Evolutionary conservation across 2,888 invertebrate genomes (phyloP), one percentile per base, ranked within the genome.

Genomic region (Torymus auratus): DNA sequence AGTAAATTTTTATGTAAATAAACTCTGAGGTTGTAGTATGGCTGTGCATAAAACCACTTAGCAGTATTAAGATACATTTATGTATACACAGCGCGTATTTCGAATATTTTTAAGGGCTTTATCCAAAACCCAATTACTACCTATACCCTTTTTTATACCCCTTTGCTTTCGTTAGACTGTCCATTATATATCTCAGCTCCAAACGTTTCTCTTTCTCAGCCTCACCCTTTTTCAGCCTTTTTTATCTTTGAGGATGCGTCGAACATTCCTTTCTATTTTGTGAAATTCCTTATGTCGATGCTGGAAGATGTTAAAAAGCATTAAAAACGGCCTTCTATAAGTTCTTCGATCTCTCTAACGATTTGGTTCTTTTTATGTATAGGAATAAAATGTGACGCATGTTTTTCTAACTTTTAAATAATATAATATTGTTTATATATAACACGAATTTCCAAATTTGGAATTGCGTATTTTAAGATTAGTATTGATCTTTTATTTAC

Each of bases 61-160:
- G 7, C 28, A 28, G 28, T 28, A 28, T 28, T 28, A 86, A 87
- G 87, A 88, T 86, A 86, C 80, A 56, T 20, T 69, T 55, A 14
- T 23, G 41, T 79, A 28, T 79, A 28, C 20, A 14, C 62, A 62
- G 74, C 28, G 64, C 69, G 69, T 20, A 58, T 62, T 79, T 74
- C 56, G 28, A 13, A 68, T 79, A 72, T 74, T 74, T 64, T 70
- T 23, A 17, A 53, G 15, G 7, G 17, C 53, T 15, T 71, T 65
- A 28, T 68, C 60, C 71, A 69, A 78, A 67, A 23, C 58, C 60
- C 68, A 79, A 79, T 79, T 68, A 68, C 68, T 28, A n/a, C 50
- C 71, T 12, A 13, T n/a, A 52, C 71, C 62, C 58, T 50, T 58
- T 58, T 73, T 65, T 15, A 20, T 65, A 58, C 50, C 15, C 20